These are phyloP conservation scores for Phylloscopus trochiloides DNA, from an alignment of 2,113 vertebrate genomes.

Conservation along the genomic window DNA sequence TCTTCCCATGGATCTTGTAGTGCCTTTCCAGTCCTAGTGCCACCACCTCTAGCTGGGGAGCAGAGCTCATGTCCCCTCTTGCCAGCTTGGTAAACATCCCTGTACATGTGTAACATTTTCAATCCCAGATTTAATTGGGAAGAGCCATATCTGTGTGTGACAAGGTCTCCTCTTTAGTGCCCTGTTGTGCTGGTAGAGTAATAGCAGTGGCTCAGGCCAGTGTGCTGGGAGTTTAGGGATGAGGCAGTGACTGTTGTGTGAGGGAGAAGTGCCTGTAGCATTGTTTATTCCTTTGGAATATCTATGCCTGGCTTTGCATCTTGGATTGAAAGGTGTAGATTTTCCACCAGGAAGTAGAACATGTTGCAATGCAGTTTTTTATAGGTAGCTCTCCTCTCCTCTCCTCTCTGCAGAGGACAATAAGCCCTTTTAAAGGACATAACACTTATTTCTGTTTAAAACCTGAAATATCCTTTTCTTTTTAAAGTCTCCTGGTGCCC, in stretches of 20 bases:
- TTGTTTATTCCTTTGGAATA: background rate
- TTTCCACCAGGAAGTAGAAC: background rate
- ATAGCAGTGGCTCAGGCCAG: background rate
- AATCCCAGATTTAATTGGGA: background rate
- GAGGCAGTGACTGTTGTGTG: background rate
- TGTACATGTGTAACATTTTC: background rate
- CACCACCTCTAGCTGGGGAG: background rate
- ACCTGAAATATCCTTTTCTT: background rate
- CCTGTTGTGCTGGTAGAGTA: background rate
- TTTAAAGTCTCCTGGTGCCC: background rate
- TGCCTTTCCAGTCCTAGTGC: background rate
- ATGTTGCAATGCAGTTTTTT: background rate
- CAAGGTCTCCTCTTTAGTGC: background rate
- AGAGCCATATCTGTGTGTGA: background rate
- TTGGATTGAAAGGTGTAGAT: background rate
- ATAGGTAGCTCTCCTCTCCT: background rate
- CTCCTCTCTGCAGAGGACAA: background rate
- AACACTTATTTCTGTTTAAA: background rate
- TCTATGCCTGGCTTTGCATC: background rate
- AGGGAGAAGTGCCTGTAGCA: background rate
- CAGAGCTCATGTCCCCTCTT: accelerated
- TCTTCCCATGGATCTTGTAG: background rate
- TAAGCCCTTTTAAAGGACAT: background rate
- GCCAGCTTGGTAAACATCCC: background rate
- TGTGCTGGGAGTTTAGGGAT: background rate